Conservation (phyloP, 2,797 vertebrate species). For the Sarcophilus harrisii region DNA sequence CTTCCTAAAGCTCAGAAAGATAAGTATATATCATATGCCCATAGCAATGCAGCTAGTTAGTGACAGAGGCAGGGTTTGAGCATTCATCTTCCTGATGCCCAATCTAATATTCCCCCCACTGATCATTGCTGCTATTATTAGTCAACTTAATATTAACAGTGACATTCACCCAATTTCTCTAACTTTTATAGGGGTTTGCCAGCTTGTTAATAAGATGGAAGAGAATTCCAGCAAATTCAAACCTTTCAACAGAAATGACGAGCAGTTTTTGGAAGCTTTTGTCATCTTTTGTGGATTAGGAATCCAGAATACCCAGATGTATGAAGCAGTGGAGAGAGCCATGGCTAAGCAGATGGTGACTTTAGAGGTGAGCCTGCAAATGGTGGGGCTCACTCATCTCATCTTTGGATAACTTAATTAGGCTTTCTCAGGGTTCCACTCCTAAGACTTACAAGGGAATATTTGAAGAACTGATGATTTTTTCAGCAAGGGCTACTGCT, state of each 20-base stretch:
- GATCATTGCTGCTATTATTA: neutral
- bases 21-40: neutral
- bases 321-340: conserved; percentile 95
- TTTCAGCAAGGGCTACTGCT: neutral
- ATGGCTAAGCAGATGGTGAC: conserved; percentile 99
- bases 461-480: neutral
- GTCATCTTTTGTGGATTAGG: conserved; percentile 98
- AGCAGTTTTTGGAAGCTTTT: conserved; percentile 98
- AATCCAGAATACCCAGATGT: conserved; percentile 99
- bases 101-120: neutral
- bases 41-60: neutral
- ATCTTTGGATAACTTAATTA: neutral
- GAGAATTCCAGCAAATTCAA: conserved; percentile 91
- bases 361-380: conserved; percentile 90
- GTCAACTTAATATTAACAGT: neutral
- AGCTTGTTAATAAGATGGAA: conserved; percentile 96
- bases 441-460: neutral
- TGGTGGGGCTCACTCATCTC: fast-evolving
- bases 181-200: conserved; percentile 91
- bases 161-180: conserved; percentile 50
- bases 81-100: neutral
- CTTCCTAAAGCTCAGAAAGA: neutral
- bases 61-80: neutral
- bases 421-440: neutral
- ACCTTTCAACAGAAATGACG: conserved; percentile 97